These are phyloP conservation scores for Caenorhabditis afra DNA, from an alignment of 2,888 invertebrate genomes.

Conservation along the genomic window DNA sequence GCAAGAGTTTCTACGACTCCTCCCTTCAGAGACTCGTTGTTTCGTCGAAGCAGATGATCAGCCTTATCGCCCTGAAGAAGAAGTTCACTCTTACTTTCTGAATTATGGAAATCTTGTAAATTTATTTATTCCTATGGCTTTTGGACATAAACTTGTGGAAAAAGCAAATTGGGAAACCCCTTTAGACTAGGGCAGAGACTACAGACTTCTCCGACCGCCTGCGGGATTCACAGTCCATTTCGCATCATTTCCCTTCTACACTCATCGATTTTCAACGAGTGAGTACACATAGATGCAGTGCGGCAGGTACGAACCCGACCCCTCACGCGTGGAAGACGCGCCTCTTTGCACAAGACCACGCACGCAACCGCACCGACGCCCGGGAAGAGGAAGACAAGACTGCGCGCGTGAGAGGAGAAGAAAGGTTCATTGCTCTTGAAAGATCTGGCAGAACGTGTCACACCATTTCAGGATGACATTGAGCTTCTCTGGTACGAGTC, in stretches of 20 bases:
- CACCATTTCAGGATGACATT: slow-evolving; percentile 39
- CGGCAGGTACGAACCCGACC: slow-evolving; percentile 10
- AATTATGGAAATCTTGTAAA: neutral
- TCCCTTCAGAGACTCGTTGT: slow-evolving; percentile 20
- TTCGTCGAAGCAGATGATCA: slow-evolving; percentile 29
- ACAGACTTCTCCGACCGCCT: slow-evolving; percentile 3
- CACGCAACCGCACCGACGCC: slow-evolving; percentile 3
- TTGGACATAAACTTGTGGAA: neutral
- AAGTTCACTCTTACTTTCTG: slow-evolving; percentile 56
- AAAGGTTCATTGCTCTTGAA: neutral
- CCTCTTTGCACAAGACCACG: slow-evolving; percentile 28
- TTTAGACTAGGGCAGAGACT: slow-evolving; percentile 14
- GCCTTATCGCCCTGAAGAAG: slow-evolving; percentile 38
- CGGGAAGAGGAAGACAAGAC: slow-evolving; percentile 1
- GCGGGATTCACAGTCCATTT: slow-evolving; percentile 40
- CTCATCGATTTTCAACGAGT: slow-evolving; percentile 47
- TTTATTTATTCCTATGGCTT: neutral
- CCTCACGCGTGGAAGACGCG: neutral
- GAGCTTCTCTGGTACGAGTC: slow-evolving; percentile 23
- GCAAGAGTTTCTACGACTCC: slow-evolving; percentile 40
- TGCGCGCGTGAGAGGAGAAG: neutral
- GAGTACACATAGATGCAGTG: slow-evolving; percentile 62
- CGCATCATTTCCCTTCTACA: slow-evolving; percentile 65
- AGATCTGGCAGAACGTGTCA: slow-evolving; percentile 24
- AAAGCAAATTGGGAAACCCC: slow-evolving; percentile 38